Evolutionary conservation across 1,140 invertebrate species (phyloP).

Genomic region (Camponotus vicinus): DNA sequence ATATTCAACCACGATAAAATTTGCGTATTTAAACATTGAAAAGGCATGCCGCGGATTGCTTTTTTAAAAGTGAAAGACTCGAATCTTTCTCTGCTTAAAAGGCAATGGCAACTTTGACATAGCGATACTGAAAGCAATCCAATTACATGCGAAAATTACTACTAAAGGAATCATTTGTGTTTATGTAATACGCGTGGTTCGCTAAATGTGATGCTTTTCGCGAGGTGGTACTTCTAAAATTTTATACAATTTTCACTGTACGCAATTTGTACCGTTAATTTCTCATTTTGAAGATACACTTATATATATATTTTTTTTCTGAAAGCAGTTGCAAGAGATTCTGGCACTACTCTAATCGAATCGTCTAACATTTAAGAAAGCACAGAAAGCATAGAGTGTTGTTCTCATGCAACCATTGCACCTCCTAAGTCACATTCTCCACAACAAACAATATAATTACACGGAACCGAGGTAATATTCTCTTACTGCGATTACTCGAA

Average conservation of each 20-base stretch:
- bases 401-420: constrained; percentile 64
- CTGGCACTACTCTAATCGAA: constrained; percentile 47
- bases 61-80: constrained; percentile 1
- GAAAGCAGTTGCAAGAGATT: constrained; percentile 51
- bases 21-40: constrained; percentile 17
- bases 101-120: background rate
- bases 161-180: background rate
- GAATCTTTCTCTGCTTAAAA: background rate
- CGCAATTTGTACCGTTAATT: background rate
- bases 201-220: background rate
- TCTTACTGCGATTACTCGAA: background rate
- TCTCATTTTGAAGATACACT: background rate
- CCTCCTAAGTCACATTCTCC: constrained; percentile 51
- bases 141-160: constrained; percentile 37
- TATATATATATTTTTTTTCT: background rate
- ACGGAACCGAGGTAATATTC: constrained; percentile 50
- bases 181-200: background rate
- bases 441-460: constrained; percentile 34
- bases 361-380: constrained; percentile 57
- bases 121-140: constrained; percentile 41
- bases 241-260: background rate
- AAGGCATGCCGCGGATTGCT: constrained; percentile 21
- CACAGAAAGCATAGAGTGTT: constrained; percentile 70
- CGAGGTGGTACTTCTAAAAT: background rate
- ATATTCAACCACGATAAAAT: constrained; percentile 24